phyloP scores from a whole-genome alignment of 2,797 vertebrate genomes.

The Champsocephalus esox region DNA sequence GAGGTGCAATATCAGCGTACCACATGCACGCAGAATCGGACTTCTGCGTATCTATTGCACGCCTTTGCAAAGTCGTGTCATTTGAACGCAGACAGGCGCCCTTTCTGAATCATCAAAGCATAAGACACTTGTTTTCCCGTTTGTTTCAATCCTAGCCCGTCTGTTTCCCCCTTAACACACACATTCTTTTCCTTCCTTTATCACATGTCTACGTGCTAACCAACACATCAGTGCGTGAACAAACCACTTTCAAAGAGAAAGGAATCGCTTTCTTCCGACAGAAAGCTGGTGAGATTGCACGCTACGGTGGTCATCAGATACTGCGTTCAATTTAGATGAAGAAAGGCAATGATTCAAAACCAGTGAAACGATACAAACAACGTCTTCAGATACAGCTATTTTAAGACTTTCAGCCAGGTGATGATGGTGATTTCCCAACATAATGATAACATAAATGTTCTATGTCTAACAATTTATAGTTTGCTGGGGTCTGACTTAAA shows the following conservation, averaged over 20 bases:
- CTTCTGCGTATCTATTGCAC: too few species aligned
- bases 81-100: slow-evolving; percentile 14
- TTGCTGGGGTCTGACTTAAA: background rate
- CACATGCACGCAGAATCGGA: too few species aligned
- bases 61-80: too few species aligned
- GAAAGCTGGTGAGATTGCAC: slow-evolving; percentile 48
- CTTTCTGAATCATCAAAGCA: slow-evolving; percentile 66
- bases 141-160: slow-evolving; percentile 44
- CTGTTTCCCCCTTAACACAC: slow-evolving; percentile 26
- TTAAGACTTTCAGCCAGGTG: slow-evolving; percentile 28
- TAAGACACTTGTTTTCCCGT: slow-evolving; percentile 63
- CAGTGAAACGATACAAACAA: slow-evolving; percentile 36
- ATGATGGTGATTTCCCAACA: background rate
- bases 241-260: slow-evolving; percentile 51
- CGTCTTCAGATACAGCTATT: slow-evolving; percentile 23
- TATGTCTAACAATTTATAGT: background rate
- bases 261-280: slow-evolving; percentile 46
- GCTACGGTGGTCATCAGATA: slow-evolving; percentile 60
- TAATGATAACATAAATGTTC: background rate
- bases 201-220: slow-evolving; percentile 38
- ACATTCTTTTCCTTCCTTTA: slow-evolving; percentile 8
- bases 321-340: slow-evolving; percentile 50
- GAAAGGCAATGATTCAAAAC: slow-evolving; percentile 51
- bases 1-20: too few species aligned
- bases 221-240: slow-evolving; percentile 54